phyloP scores from a whole-genome alignment of 2,888 invertebrate genomes.

The Arctia plantaginis region DNA sequence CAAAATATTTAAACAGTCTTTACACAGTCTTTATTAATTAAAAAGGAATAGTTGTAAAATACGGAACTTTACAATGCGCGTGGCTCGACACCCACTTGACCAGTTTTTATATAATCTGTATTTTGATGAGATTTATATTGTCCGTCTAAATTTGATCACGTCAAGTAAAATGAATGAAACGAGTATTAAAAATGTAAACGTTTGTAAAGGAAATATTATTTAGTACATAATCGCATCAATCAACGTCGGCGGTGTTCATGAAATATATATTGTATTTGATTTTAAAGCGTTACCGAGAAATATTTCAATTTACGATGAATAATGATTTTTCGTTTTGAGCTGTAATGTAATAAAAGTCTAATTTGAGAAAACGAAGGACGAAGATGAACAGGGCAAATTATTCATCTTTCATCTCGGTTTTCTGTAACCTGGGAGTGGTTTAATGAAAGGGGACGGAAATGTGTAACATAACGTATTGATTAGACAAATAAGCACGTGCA shows the following conservation, averaged over 20 bases:
- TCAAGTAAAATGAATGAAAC: constrained; percentile 29
- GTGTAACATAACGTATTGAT: too few relatives aligned
- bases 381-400: neutral
- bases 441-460: too few relatives aligned
- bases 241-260: constrained; percentile 26
- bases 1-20: too few relatives aligned
- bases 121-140: constrained; percentile 2
- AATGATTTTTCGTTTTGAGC: constrained; percentile 25
- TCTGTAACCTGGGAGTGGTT: too few relatives aligned
- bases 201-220: constrained; percentile 25
- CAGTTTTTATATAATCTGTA: neutral
- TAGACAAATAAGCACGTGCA: too few relatives aligned
- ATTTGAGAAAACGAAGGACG: constrained; percentile 1
- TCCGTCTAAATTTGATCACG: constrained; percentile 31
- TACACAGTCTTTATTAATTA: too few relatives aligned
- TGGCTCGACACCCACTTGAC: neutral
- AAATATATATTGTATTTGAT: constrained; percentile 41
- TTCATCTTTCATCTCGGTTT: neutral
- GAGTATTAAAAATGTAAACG: constrained; percentile 11
- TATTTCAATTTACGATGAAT: constrained; percentile 33
- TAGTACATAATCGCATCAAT: constrained; percentile 38
- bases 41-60: too few relatives aligned
- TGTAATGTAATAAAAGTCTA: constrained; percentile 18
- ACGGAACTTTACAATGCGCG: neutral
- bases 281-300: constrained; percentile 33